phyloP scores from a whole-genome alignment of 2,113 vertebrate species.

The Tricholaema leucomelas region DNA sequence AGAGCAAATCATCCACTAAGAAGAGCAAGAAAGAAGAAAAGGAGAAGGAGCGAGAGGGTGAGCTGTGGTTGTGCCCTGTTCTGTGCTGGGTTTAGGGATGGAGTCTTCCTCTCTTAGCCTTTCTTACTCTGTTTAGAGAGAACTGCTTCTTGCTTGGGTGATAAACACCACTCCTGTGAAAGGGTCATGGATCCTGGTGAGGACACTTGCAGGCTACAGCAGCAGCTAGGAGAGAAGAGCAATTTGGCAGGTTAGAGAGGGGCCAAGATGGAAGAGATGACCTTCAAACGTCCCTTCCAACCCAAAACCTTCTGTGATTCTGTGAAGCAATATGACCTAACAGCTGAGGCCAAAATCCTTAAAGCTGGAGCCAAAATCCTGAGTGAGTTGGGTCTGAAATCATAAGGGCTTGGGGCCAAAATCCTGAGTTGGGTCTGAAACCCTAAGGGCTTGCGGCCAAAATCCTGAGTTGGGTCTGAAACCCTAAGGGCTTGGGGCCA shows the following conservation, averaged over 20 bases:
- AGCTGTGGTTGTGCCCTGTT: constrained; percentile 8
- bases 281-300: too few relatives aligned
- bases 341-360: background rate
- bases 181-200: accelerated
- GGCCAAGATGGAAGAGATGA: background rate
- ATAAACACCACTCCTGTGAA: background rate
- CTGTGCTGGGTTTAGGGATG: background rate
- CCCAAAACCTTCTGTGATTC: too few relatives aligned
- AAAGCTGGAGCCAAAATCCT: too few relatives aligned
- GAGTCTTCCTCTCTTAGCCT: background rate
- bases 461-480: too few relatives aligned
- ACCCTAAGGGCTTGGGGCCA: too few relatives aligned
- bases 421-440: too few relatives aligned
- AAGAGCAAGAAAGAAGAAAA: constrained; percentile 99
- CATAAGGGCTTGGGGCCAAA: too few relatives aligned
- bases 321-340: too few relatives aligned
- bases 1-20: constrained; percentile 93
- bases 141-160: background rate
- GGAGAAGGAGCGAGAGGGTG: constrained; percentile 96
- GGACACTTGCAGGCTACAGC: background rate
- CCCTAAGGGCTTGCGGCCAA: too few relatives aligned
- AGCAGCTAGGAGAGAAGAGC: background rate
- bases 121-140: background rate
- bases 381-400: too few relatives aligned
- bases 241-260: background rate